Evolutionary conservation across 2,113 vertebrate species (phyloP), one percentile per base, ranked within the genome.

Genomic region (Macquaria australasica): DNA sequence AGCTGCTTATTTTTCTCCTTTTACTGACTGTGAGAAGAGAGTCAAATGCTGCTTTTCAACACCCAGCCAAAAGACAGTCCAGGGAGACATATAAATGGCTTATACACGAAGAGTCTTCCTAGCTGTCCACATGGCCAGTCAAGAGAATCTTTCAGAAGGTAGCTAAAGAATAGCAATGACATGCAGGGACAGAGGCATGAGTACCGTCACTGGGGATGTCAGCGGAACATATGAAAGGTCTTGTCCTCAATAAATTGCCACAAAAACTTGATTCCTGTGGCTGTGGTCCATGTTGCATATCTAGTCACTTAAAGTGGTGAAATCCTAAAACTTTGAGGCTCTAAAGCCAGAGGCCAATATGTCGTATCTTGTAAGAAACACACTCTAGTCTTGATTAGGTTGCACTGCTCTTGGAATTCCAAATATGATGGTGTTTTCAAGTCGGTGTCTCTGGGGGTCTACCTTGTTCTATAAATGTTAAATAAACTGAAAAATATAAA

Each of bases 61-160:
- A 43, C 18, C 25, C 7, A 15, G 31, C 14, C 25, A 37, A 64
- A 64, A 48, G 73, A 75, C 66, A 51, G 34, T 34, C 34, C 60
- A 69, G 8, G 56, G 71, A 71, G 28, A 75, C n/a, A 34, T 64
- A 37, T 84, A 48, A 48, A 48, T 48, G 66, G 77, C 43, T 67
- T 55, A 53, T 21, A 71, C 69, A 77, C 74, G 34, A 63, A 67
- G 31, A 79, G 74, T 84, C 60, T 90, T 87, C 88, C 53, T 45
- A 67, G 77, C 70, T 88, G 84, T 84, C 86, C 92, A 91, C 89
- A 87, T 90, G 91, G 76, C 76, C 83, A 90, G 89, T 82, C 83
- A 91, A 87, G 90, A 91, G 74, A 62, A 94, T 82, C 91, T 78
- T 67, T 59, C 73, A 79, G 76, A 66, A 63, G 81, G 84, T 77